Conservation (phyloP, 2,888 invertebrate genomes). For the Bibio marci region DNA sequence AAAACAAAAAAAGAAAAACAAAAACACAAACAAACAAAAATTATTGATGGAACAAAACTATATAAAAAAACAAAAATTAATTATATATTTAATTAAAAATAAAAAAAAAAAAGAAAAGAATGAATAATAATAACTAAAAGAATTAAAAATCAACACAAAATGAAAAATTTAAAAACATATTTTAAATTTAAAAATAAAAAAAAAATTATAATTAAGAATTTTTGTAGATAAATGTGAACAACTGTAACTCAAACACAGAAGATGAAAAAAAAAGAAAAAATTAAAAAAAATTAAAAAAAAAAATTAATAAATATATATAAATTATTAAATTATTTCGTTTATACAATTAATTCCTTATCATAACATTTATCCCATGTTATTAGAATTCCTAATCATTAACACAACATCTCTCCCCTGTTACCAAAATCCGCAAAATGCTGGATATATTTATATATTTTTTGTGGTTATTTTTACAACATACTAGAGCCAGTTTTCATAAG, state of each 20-base stretch:
- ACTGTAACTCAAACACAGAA: constrained; percentile 9
- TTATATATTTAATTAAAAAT: background rate
- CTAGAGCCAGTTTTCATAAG: too few species aligned
- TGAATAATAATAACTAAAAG: constrained; percentile 3
- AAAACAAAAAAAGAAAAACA: too few species aligned
- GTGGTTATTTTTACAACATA: too few species aligned
- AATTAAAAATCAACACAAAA: constrained; percentile 2
- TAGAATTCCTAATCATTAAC: too few species aligned
- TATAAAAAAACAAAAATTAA: constrained; percentile 1
- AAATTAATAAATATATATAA: too few species aligned
- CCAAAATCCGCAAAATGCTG: too few species aligned
- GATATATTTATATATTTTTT: too few species aligned
- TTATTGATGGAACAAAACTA: constrained; percentile 1
- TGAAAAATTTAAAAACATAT: constrained; percentile 3
- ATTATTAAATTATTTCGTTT: too few species aligned
- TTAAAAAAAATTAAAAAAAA: constrained; percentile 6
- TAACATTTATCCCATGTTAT: too few species aligned
- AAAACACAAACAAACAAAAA: too few species aligned
- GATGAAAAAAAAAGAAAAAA: constrained; percentile 9
- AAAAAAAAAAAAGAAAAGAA: background rate
- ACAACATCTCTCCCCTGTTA: too few species aligned
- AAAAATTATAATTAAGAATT: constrained; percentile 7
- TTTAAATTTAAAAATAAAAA: constrained; percentile 5
- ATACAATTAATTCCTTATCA: too few species aligned
- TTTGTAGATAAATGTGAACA: constrained; percentile 12